Evolutionary conservation across 2,888 invertebrate genomes (phyloP).

Genomic region (Rhorus exstirpatorius): DNA sequence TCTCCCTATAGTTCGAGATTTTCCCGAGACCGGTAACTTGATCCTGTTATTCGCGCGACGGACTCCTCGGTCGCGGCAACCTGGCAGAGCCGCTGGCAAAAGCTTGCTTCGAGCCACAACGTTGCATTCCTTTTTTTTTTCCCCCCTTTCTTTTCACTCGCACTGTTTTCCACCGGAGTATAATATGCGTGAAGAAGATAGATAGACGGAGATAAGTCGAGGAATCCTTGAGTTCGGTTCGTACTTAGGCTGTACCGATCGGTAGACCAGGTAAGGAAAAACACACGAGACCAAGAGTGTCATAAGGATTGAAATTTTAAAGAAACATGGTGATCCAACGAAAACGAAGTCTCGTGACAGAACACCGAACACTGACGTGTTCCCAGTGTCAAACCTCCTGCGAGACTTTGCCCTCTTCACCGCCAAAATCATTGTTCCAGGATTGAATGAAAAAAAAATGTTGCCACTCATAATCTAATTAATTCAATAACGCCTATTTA

Average conservation of each 20-base stretch:
- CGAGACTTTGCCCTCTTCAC: not conserved
- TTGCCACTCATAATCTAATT: too few relatives aligned
- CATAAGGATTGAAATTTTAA: constrained; percentile 41
- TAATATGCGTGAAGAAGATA: constrained; percentile 84
- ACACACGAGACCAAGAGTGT: constrained; percentile 10
- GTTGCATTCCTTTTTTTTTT: constrained; percentile 60
- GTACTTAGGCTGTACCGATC: constrained; percentile 38
- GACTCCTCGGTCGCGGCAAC: constrained; percentile 73
- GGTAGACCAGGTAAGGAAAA: constrained; percentile 56
- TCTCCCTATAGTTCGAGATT: constrained; percentile 17
- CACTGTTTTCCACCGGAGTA: constrained; percentile 79
- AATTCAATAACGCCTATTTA: too few relatives aligned
- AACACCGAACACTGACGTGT: too few relatives aligned
- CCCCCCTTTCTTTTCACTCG: constrained; percentile 75
- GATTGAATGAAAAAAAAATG: not conserved
- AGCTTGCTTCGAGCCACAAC: constrained; percentile 32
- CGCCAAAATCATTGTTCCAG: too few relatives aligned
- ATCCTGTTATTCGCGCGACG: constrained; percentile 84
- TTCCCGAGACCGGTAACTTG: constrained; percentile 79
- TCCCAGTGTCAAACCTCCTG: too few relatives aligned
- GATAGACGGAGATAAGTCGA: constrained; percentile 80
- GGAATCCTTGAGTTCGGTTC: constrained; percentile 77
- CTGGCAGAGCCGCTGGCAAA: constrained; percentile 60
- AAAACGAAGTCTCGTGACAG: too few relatives aligned
- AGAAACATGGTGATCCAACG: not conserved